Percentiles rank a stretch among this genome's conserved stretches.
Conservation (phyloP, 2,113 vertebrate genomes). For the Anas platyrhynchos region DNA sequence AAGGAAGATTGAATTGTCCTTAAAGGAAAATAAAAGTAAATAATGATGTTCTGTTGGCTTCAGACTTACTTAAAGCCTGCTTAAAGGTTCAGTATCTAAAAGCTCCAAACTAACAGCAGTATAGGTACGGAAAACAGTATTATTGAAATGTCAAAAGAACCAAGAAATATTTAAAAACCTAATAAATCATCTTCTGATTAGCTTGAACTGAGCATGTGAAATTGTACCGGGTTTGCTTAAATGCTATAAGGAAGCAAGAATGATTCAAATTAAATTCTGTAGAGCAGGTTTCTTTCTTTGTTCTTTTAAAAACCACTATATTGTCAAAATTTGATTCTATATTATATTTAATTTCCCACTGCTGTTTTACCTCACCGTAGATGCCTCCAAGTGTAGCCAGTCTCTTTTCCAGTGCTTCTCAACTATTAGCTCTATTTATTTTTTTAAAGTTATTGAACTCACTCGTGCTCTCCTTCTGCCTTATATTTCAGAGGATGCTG, state of each 20-base stretch:
- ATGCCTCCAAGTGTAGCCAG: slow-evolving; percentile 28
- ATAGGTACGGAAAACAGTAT: slow-evolving; percentile 2
- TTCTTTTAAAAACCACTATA: slow-evolving; percentile 2
- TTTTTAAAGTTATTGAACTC: slow-evolving; percentile 43
- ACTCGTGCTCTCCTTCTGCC: not conserved
- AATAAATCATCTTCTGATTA: slow-evolving; percentile 51
- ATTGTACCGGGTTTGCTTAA: slow-evolving; percentile 18
- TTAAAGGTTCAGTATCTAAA: not conserved
- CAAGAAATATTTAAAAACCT: slow-evolving; percentile 51
- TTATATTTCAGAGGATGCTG: slow-evolving; percentile 24
- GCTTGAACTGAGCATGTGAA: slow-evolving; percentile 32
- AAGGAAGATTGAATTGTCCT: slow-evolving; percentile 40
- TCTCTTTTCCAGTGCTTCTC: not conserved
- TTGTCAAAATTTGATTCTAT: slow-evolving; percentile 23
- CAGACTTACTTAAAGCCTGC: slow-evolving; percentile 35
- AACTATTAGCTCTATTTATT: slow-evolving; percentile 41
- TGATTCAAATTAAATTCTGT: slow-evolving; percentile 43
- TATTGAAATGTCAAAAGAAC: slow-evolving; percentile 39
- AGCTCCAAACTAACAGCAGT: not conserved
- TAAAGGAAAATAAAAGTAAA: slow-evolving; percentile 62
- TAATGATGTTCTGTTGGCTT: slow-evolving; percentile 23
- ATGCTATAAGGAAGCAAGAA: slow-evolving; percentile 56
- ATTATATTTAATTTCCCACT: slow-evolving; percentile 20
- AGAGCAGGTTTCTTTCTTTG: not conserved
- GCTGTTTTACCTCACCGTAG: slow-evolving; percentile 29